Conservation (phyloP, 2,797 vertebrate species). For the Epinephelus awoara region DNA sequence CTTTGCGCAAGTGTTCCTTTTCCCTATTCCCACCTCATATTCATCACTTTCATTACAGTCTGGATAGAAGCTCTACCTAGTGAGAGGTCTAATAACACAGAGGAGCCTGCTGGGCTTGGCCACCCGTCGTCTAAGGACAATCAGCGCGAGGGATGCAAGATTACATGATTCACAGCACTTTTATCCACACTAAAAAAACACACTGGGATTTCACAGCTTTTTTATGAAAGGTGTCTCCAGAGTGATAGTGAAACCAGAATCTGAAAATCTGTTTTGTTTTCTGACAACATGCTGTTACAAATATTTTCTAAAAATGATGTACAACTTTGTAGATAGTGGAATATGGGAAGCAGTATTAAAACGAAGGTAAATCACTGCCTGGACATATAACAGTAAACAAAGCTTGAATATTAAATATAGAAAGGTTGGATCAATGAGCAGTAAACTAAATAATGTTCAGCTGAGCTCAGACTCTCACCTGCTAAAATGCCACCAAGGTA, state of each 20-base stretch:
- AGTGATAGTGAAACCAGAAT: neutral
- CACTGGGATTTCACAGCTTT: neutral
- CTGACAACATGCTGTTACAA: neutral
- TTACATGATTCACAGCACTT: conserved; percentile 38
- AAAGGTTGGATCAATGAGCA: conserved; percentile 13
- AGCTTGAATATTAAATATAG: conserved; percentile 8
- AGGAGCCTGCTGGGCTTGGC: conserved; percentile 23
- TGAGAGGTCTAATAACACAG: conserved; percentile 38
- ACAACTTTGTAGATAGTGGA: neutral
- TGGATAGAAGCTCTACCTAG: conserved; percentile 39
- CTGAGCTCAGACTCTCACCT: neutral
- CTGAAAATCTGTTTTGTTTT: neutral
- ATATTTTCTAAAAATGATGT: neutral
- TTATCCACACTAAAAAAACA: conserved; percentile 20
- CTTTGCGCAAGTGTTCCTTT: conserved; percentile 39
- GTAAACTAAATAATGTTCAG: neutral
- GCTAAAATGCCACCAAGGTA: neutral
- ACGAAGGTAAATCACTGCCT: neutral
- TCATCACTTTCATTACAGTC: conserved; percentile 62
- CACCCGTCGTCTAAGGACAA: conserved; percentile 33
- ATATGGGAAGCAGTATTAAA: neutral
- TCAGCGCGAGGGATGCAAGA: conserved; percentile 11
- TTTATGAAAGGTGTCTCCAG: neutral
- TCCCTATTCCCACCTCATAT: conserved; percentile 55
- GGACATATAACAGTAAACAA: neutral